Percentiles rank a stretch among this genome's conserved stretches.
phyloP scores from a whole-genome alignment of 2,113 vertebrate genomes.

The Rhizomys pruinosus region DNA sequence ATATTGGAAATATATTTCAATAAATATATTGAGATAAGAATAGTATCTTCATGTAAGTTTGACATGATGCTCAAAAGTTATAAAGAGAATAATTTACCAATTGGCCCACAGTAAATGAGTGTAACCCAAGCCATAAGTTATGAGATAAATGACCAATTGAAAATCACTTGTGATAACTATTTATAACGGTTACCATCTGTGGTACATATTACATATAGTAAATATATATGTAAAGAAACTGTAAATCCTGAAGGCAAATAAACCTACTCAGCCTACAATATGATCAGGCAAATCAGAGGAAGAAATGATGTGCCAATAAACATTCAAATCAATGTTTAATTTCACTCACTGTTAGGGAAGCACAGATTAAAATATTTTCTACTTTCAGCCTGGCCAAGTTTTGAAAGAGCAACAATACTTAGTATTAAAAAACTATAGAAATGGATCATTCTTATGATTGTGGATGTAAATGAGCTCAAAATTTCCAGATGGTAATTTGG shows the following conservation, averaged over 20 bases:
- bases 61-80: slow-evolving; percentile 1
- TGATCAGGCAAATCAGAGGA: slow-evolving; percentile 38
- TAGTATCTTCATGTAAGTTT: slow-evolving; percentile 15
- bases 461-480: slow-evolving; percentile 12
- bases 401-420: not conserved
- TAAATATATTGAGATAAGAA: not conserved
- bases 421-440: slow-evolving; percentile 14
- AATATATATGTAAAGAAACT: not conserved
- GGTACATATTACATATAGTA: slow-evolving; percentile 37
- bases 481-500: slow-evolving; percentile 21
- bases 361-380: slow-evolving; percentile 35
- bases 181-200: not conserved
- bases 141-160: not conserved
- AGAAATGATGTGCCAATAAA: not conserved
- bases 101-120: not conserved
- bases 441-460: not conserved
- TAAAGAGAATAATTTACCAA: slow-evolving; percentile 49
- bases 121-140: not conserved
- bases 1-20: slow-evolving; percentile 28
- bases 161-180: slow-evolving; percentile 28
- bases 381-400: slow-evolving; percentile 7
- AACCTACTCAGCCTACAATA: not conserved
- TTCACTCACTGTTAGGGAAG: not conserved
- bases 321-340: not conserved
- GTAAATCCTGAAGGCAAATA: not conserved